Evolutionary conservation across 2,113 vertebrate genomes (phyloP).

Genomic region (Perca flavescens): DNA sequence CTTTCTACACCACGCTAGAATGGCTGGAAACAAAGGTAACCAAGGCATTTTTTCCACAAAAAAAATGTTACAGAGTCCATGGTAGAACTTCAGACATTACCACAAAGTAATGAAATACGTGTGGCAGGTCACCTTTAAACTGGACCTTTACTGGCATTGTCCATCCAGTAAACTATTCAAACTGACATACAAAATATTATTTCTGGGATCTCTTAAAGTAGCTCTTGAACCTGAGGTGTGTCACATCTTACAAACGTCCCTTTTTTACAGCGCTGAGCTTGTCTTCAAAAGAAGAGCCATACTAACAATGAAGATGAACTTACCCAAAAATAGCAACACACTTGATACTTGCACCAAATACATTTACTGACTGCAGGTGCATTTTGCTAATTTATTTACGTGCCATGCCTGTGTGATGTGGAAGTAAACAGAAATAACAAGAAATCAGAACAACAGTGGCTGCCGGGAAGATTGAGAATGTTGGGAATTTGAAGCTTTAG

Average conservation of each 20-base stretch:
- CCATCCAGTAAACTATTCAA: neutral
- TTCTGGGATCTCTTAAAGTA: neutral
- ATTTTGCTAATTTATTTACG: constrained; percentile 57
- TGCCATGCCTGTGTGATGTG: constrained; percentile 28
- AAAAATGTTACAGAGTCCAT: no score
- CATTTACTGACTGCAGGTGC: constrained; percentile 50
- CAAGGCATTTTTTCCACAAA: no score
- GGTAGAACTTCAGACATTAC: no score
- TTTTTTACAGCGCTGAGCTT: constrained; percentile 16
- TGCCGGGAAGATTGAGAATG: constrained; percentile 30
- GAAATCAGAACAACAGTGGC: constrained; percentile 25
- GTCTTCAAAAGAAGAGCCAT: constrained; percentile 13
- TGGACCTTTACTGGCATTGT: neutral
- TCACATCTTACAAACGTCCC: constrained; percentile 18
- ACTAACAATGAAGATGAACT: constrained; percentile 17
- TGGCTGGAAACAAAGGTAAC: no score
- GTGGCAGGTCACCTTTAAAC: neutral
- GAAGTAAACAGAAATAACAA: constrained; percentile 59
- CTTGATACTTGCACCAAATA: constrained; percentile 33
- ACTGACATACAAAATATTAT: neutral
- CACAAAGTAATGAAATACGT: no score
- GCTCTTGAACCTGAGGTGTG: constrained; percentile 32
- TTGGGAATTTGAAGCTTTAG: constrained; percentile 16
- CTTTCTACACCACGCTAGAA: no score
- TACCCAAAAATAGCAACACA: constrained; percentile 38